Percentiles rank a stretch among this genome's conserved stretches.
phyloP scores from a whole-genome alignment of 2,888 invertebrate genomes.

The Melinaea marsaeus region DNA sequence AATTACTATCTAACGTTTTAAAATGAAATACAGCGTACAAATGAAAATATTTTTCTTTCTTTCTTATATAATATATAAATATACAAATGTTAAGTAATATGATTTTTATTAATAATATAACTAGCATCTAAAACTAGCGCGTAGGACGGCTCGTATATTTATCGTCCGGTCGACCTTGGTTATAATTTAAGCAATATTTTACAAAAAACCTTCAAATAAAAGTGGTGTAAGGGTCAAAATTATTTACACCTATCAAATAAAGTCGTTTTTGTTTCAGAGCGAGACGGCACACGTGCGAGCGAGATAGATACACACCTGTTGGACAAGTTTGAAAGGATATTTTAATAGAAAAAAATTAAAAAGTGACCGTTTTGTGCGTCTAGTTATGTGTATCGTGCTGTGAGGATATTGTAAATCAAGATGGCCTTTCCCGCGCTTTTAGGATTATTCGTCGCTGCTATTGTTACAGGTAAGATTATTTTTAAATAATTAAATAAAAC shows the following conservation, averaged over 20 bases:
- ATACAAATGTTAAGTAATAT: too few relatives aligned
- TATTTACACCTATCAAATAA: conserved; percentile 11
- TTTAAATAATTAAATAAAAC: conserved; percentile 6
- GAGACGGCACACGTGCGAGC: conserved; percentile 42
- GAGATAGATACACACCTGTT: conserved; percentile 52
- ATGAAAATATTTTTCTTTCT: too few relatives aligned
- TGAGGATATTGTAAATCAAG: conserved; percentile 51
- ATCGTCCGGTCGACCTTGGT: too few relatives aligned
- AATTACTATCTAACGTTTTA: too few relatives aligned
- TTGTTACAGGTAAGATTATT: conserved; percentile 60
- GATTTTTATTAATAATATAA: too few relatives aligned
- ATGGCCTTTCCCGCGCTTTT: conserved; percentile 72
- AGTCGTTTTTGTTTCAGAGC: conserved; percentile 68
- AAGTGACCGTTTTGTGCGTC: conserved; percentile 50
- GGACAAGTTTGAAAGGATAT: conserved; percentile 51
- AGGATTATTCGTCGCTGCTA: conserved; percentile 56
- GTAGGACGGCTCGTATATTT: too few relatives aligned
- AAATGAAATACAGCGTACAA: too few relatives aligned
- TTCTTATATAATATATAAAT: too few relatives aligned
- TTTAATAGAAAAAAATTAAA: conserved; percentile 38
- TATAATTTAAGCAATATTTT: too few relatives aligned
- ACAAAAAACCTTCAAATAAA: too few relatives aligned
- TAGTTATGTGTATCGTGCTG: conserved; percentile 63
- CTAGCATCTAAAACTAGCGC: too few relatives aligned
- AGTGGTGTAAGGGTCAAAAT: too few relatives aligned